Percentiles rank a stretch among this genome's conserved stretches.
These are phyloP conservation scores for Abrostola tripartita DNA, from an alignment of 2,888 invertebrate species.

Conservation along the genomic window DNA sequence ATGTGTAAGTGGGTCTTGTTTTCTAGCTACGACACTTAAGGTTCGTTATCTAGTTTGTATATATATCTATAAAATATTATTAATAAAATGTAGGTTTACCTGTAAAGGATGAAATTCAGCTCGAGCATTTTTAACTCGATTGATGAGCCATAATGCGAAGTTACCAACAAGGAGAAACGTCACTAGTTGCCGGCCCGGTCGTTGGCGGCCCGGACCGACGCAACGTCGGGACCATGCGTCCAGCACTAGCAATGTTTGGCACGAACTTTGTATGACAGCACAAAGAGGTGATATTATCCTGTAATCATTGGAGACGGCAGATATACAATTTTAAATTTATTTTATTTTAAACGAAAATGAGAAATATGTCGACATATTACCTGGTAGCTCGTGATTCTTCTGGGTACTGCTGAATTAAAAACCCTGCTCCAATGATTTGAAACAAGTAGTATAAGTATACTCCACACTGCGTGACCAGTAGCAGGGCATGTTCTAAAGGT, in stretches of 20 bases:
- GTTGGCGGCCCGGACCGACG: conserved; percentile 75
- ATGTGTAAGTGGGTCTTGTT: too few species aligned
- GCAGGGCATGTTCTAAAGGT: conserved; percentile 91
- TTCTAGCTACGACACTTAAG: not conserved
- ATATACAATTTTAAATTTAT: too few species aligned
- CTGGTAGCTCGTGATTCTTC: conserved; percentile 78
- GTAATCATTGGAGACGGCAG: conserved; percentile 29
- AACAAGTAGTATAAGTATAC: conserved; percentile 93
- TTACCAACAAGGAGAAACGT: conserved; percentile 91
- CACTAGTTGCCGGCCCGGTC: conserved; percentile 91
- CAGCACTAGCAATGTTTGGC: conserved; percentile 89
- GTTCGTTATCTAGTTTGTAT: not conserved
- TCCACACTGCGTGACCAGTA: conserved; percentile 94
- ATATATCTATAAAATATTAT: not conserved
- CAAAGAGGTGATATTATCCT: conserved; percentile 84
- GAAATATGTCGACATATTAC: conserved; percentile 55
- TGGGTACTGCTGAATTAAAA: conserved; percentile 80
- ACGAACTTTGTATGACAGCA: conserved; percentile 90
- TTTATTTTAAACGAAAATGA: too few species aligned
- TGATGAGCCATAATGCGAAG: conserved; percentile 91
- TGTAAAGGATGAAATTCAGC: conserved; percentile 91
- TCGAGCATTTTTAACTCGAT: conserved; percentile 90
- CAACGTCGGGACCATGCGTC: conserved; percentile 89
- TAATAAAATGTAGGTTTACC: conserved; percentile 58
- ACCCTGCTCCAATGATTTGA: conserved; percentile 92